These are phyloP conservation scores for Dasyprocta punctata DNA, from an alignment of 2,113 vertebrate species.

Conservation along the genomic window DNA sequence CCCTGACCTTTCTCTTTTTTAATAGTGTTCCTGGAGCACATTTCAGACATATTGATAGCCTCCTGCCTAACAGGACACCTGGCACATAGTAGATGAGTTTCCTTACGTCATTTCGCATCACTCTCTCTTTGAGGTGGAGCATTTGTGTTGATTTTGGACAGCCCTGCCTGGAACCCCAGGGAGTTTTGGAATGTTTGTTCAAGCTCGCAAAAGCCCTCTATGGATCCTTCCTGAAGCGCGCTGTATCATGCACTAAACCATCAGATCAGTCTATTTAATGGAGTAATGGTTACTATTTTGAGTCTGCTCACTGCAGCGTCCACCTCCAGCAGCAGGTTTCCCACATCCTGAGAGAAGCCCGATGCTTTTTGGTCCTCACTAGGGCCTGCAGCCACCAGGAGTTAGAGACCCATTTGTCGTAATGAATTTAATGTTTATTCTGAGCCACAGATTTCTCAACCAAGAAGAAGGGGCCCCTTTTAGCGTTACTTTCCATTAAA, in stretches of 20 bases:
- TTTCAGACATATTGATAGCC: background rate
- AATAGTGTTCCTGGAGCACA: background rate
- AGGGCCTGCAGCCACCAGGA: slow-evolving; percentile 52
- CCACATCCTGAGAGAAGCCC: slow-evolving; percentile 54
- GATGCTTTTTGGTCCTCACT: slow-evolving; percentile 34
- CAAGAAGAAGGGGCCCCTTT: slow-evolving; percentile 41
- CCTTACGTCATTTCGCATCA: background rate
- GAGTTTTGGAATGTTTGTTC: background rate
- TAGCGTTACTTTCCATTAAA: slow-evolving; percentile 60
- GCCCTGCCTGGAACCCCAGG: background rate
- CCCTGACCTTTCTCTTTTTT: background rate
- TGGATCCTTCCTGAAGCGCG: background rate
- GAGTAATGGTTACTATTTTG: background rate
- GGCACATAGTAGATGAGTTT: background rate
- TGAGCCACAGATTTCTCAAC: slow-evolving; percentile 69
- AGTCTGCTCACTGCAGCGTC: background rate
- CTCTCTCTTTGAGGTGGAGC: background rate
- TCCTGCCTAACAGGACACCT: background rate
- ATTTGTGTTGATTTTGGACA: background rate
- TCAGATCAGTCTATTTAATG: slow-evolving; percentile 22
- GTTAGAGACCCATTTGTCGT: slow-evolving; percentile 66
- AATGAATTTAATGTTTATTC: slow-evolving; percentile 82
- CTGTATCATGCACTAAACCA: background rate
- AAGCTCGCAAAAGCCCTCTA: slow-evolving; percentile 31
- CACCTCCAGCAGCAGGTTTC: background rate